Evolutionary conservation across 2,797 vertebrate genomes (phyloP).

Genomic region (Acridotheres tristis): DNA sequence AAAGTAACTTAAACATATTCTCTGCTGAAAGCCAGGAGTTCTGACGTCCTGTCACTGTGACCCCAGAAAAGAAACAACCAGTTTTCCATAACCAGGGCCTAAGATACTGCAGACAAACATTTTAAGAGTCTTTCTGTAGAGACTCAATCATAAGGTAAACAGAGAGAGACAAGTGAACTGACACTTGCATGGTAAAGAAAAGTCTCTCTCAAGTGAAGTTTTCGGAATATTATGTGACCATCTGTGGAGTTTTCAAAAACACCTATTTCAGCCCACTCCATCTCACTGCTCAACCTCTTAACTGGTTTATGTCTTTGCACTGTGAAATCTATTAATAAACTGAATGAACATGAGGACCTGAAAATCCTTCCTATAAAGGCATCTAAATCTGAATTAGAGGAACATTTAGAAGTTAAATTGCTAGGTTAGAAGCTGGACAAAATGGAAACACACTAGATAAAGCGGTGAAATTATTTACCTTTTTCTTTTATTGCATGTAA

Average conservation of each 20-base stretch:
- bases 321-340: conserved; percentile 11
- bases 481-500: background rate
- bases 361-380: background rate
- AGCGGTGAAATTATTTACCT: background rate
- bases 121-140: background rate
- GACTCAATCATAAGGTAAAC: background rate
- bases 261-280: background rate
- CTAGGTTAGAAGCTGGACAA: background rate
- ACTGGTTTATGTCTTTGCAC: background rate
- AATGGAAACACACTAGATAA: background rate
- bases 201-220: background rate
- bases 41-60: background rate
- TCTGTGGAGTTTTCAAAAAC: background rate
- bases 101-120: background rate
- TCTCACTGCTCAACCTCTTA: background rate
- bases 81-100: background rate
- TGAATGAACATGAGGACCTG: background rate
- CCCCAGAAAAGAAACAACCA: background rate
- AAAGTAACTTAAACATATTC: background rate
- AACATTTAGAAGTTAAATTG: background rate
- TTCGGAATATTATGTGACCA: background rate
- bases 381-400: background rate
- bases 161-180: background rate
- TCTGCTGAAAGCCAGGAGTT: background rate
- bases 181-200: background rate